Base-by-base conservation (phyloP, 2,113 vertebrate species). In the Aplodontia rufa region DNA sequence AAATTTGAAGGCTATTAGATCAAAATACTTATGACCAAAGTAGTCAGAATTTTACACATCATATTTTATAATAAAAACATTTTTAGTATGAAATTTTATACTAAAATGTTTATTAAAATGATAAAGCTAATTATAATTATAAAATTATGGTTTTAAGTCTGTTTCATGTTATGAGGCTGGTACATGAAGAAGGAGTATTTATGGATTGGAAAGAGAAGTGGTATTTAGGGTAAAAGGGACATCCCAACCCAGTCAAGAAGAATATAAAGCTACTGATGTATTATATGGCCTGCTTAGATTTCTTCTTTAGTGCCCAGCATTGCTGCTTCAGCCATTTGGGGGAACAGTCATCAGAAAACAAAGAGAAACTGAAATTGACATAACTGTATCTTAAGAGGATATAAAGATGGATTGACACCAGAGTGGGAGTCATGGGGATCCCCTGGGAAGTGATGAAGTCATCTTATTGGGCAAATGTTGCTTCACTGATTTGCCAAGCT, bases 1-100 rank as follows among this genome's bases (percentile, higher is more conserved):
- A 26, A 75, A 20, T 68, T 82, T 92, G 69, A 83, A 76, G n/a
- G 49, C 22, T 88, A 24, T 32, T 92, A 51, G 51, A 42, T 68
- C n/a, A 26, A 40, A 93, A 76, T 76, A 49, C 17, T 53, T 37
- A 37, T 55, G 47, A 32, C 30, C 7, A 75, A 74, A 76, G 37
- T 76, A n/a, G 11, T 72, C 47, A 76, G 37, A 58, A 84, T 60
- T 76, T 68, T 64, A 53, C 47, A 45, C 72, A 30, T 45, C 32
- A 47, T 32, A 79, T 89, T 74, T 72, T 87, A 75, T 40, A 87
- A 66, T 81, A 79, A 58, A 76, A 80, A 86, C n/a, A n/a, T n/a
- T n/a, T n/a, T n/a, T n/a, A n/a, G n/a, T n/a, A n/a, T n/a, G n/a
- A n/a, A n/a, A n/a, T n/a, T n/a, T n/a, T n/a, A n/a, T n/a, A 80